Percentiles rank a stretch among this genome's conserved stretches.
Conservation (phyloP, 2,113 vertebrate genomes). For the Aviceda subcristata region DNA sequence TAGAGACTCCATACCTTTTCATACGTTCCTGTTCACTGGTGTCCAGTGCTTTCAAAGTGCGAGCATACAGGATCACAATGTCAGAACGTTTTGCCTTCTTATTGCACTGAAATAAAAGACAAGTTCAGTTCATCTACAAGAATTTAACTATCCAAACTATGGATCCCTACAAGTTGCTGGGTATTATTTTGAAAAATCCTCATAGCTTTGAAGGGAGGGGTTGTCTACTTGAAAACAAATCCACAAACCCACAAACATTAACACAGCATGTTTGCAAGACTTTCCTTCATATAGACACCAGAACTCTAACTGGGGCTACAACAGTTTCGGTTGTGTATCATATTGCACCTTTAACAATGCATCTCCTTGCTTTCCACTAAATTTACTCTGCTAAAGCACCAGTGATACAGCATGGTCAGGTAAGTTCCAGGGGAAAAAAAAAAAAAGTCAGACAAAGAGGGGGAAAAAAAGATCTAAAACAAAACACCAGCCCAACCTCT, state of each 20-base stretch:
- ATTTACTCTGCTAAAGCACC: neutral
- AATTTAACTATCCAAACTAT: neutral
- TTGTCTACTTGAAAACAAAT: neutral
- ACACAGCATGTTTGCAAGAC: neutral
- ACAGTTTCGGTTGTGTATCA: neutral
- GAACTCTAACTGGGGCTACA: neutral
- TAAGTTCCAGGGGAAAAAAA: neutral
- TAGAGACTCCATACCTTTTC: conserved; percentile 74
- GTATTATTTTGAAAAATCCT: neutral
- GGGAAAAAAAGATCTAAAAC: neutral
- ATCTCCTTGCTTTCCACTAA: neutral
- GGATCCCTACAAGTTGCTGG: neutral
- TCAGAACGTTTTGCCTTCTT: conserved; percentile 91
- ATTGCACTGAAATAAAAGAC: conserved; percentile 83
- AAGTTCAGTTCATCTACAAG: neutral
- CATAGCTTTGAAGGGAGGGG: neutral
- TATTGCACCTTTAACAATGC: neutral
- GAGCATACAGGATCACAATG: conserved; percentile 90
- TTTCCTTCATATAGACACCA: neutral
- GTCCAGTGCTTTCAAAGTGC: conserved; percentile 85
- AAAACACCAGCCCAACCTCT: neutral
- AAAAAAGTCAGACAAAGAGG: too few species aligned
- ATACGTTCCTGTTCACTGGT: conserved; percentile 87
- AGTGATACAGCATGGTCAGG: neutral
- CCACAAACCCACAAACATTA: neutral